These are phyloP conservation scores for Lerista edwardsae DNA, from an alignment of 2,797 vertebrate genomes.

Conservation along the genomic window DNA sequence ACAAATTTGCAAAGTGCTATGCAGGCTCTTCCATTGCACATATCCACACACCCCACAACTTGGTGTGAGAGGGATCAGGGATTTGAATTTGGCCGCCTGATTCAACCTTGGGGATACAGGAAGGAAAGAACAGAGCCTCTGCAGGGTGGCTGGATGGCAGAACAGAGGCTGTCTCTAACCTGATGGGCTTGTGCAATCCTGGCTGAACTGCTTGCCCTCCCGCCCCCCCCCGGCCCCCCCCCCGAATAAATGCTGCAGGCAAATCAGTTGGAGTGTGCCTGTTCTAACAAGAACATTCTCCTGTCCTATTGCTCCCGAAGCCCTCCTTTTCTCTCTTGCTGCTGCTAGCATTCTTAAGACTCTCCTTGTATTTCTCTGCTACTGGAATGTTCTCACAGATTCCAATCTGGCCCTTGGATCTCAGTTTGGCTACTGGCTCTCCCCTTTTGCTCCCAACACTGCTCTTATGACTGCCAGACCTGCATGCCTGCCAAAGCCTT, in stretches of 20 bases:
- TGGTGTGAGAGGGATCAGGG: not conserved
- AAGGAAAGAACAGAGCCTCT: not conserved
- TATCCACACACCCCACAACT: not conserved
- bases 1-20: not conserved
- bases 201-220: conserved; percentile 16
- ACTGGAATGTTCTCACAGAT: not conserved
- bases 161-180: not conserved
- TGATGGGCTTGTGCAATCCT: conserved; percentile 31
- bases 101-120: not conserved
- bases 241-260: conserved; percentile 13
- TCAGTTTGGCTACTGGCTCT: not conserved
- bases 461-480: not conserved
- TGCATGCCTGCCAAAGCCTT: not conserved
- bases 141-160: not conserved
- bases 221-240: not conserved
- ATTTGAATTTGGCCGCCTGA: not conserved
- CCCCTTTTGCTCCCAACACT: not conserved
- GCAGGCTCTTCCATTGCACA: not conserved
- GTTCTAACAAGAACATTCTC: conserved; percentile 29
- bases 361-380: not conserved
- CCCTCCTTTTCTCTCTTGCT: not conserved
- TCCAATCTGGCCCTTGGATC: not conserved
- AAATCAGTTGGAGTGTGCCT: conserved; percentile 27
- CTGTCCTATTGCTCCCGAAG: not conserved
- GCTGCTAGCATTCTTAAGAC: not conserved